phyloP scores from a whole-genome alignment of 2,113 vertebrate genomes.

The Sphyrna mokarran region DNA sequence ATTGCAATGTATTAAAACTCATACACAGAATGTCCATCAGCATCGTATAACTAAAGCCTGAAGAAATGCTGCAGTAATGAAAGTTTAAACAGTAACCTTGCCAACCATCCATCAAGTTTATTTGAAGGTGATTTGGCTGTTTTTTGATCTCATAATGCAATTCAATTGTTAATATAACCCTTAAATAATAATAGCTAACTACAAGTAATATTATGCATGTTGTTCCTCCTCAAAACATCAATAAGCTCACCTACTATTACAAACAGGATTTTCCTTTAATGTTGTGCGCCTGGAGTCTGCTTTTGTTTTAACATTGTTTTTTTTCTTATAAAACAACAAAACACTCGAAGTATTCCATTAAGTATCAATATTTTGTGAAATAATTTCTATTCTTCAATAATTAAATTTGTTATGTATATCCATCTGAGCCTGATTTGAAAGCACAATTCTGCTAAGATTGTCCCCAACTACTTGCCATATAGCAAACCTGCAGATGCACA shows the following conservation, averaged over 20 bases:
- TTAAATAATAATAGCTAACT: not conserved
- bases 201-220: no score
- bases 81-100: no score
- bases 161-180: not conserved
- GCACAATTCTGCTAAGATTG: not conserved
- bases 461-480: not conserved
- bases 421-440: not conserved
- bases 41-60: no score
- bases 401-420: not conserved
- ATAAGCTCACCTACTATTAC: no score
- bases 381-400: not conserved
- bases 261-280: no score
- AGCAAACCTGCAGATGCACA: not conserved
- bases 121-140: not conserved
- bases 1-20: no score
- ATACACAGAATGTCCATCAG: no score
- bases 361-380: not conserved
- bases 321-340: not conserved
- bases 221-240: no score
- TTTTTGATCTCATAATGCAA: not conserved
- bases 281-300: no score
- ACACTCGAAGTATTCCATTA: not conserved
- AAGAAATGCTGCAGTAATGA: no score
- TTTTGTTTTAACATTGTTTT: no score
- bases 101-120: no score